These are phyloP conservation scores for Drosophila takahashii DNA, from an alignment of 1,140 invertebrate genomes.

Conservation along the genomic window DNA sequence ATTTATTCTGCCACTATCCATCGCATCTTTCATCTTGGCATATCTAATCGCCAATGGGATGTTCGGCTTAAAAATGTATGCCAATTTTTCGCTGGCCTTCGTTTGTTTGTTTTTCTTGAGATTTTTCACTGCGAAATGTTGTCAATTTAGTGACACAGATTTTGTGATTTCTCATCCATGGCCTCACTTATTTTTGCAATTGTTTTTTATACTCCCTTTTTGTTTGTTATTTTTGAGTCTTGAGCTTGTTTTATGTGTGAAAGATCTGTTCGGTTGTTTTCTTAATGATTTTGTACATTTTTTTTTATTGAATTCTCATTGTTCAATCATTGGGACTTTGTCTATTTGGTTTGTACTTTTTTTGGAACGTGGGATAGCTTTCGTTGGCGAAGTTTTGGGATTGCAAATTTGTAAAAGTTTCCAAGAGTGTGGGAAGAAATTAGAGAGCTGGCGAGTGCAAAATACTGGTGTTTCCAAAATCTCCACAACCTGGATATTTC, in stretches of 20 bases:
- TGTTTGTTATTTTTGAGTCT: conserved; percentile 25
- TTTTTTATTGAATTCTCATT: conserved; percentile 46
- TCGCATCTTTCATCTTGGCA: conserved; percentile 20
- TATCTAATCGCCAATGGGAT: conserved; percentile 42
- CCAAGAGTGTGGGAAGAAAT: conserved; percentile 36
- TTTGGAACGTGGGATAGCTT: conserved; percentile 68
- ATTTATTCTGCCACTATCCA: conserved; percentile 17
- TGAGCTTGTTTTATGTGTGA: conserved; percentile 34
- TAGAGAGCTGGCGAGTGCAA: conserved; percentile 6
- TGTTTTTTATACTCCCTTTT: conserved; percentile 17
- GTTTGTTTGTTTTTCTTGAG: conserved; percentile 27
- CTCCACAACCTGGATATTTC: not conserved
- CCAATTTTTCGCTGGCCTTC: conserved; percentile 25
- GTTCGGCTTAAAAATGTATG: conserved; percentile 36
- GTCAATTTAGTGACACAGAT: conserved; percentile 30
- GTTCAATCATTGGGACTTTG: conserved; percentile 54
- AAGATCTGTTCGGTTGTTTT: conserved; percentile 56
- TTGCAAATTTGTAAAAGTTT: conserved; percentile 23
- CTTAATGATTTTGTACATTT: conserved; percentile 68
- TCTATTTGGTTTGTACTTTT: conserved; percentile 31
- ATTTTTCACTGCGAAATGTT: conserved; percentile 34
- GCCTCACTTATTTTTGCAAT: conserved; percentile 30
- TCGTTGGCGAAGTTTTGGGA: not conserved
- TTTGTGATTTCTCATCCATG: conserved; percentile 14
- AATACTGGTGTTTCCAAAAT: not conserved